Base-by-base conservation (phyloP, 2,797 vertebrate species). In the Sebastes matsubarae region DNA sequence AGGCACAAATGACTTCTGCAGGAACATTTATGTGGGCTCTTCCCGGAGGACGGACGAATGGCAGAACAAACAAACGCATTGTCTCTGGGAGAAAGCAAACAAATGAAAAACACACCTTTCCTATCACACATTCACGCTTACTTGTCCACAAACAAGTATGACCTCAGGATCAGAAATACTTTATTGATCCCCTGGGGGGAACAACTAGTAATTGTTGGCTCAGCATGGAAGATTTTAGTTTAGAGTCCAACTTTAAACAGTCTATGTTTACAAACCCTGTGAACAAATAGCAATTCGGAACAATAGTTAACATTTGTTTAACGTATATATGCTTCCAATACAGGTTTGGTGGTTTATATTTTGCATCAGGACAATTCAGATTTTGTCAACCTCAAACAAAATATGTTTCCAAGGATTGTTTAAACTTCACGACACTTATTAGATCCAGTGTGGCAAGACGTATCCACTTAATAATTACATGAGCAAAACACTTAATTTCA, bases 1-100 rank as follows among this genome's bases (percentile, higher is more conserved):
- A 81, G 66, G 68, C 64, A 66, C 72, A 84, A 78, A 96, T 96
- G 94, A 96, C 94, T 95, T 95, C 84, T 95, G 24, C 46, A 68
- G 60, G 71, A 87, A 69, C 70, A 75, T 83, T 85, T 71, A 25
- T 2, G 67, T 68, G 29, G 32, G 11, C 46, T 79, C 75, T 88
- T 36, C 77, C 25, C 12, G 25, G 65, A 79, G 70, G 46, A 30
- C 2, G 30, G 71, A 77, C n/a, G 2, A 75, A 85, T 52, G 55
- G 42, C 38, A 59, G 66, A 38, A 52, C 22, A 72, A 77, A 77
- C 27, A 72, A 82, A 79, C 14, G 24, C 38, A 54, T 7, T 60
- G 69, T 73, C 61, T 68, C 27, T 57, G 61, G 3, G 20, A 57
- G 72, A 78, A 68, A 58, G 8, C 14, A 76, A 74, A 75, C 57